Base-by-base conservation (phyloP, 2,113 vertebrate genomes). In the Spilogale gracilis region DNA sequence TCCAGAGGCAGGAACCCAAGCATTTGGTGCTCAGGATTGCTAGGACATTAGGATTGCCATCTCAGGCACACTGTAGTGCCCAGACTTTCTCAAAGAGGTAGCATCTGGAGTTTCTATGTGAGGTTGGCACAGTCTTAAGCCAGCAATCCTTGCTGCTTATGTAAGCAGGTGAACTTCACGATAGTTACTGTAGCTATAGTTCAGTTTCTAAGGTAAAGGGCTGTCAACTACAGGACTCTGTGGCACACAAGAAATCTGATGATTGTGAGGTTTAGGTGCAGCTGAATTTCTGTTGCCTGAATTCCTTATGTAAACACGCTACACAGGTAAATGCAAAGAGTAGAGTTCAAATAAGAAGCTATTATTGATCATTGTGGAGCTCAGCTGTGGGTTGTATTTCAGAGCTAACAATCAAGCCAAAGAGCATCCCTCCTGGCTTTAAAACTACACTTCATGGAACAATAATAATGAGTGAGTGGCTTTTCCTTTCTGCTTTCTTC, bases 391-490 rank as follows among this genome's bases (percentile, higher is more conserved):
- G 30, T 78, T 63, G 20, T 9, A 5, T 38, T 73, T 87, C 89
- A 69, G 74, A 84, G 88, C 91, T 84, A 65, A 91, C 73, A 74
- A 73, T 80, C 11, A 60, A 90, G 43, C 71, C 54, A 67, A 63
- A 61, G 38, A 25, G 61, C 2, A 0, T 82, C 13, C 78, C 32
- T 32, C 43, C n/a, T 60, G 5, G 48, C 23, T 80, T 63, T 84
- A 91, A 67, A 79, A 67, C 45, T 87, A 3, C 11, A 50, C n/a
- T 58, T 71, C 38, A 65, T 63, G 20, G 50, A 91, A n/a, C n/a
- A 82, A 17, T 67, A 27, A 76, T 88, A n/a, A 52, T 32, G 13
- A 56, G 21, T 65, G 63, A n/a, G 0, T 54, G 94, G 82, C 81
- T 58, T 84, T 79, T 63, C 79, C 58, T 87, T 80, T 48, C 85